Base-by-base conservation (phyloP, 2,797 vertebrate species). In the Gambusia yucatana region DNA sequence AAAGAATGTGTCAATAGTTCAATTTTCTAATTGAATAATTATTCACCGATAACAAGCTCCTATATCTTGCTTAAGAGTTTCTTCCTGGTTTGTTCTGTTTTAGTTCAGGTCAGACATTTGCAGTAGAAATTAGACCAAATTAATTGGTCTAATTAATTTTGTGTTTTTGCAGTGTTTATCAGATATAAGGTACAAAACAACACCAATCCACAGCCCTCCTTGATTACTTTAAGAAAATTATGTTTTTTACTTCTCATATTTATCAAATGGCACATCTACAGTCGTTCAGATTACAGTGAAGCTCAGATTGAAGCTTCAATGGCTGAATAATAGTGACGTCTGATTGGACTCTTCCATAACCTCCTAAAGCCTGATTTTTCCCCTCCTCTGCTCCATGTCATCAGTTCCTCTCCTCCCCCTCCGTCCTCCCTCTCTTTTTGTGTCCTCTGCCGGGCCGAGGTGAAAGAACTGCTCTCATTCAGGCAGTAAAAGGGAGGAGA, bases 401-500 rank as follows among this genome's bases (percentile, higher is more conserved):
- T 84, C 84, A 73, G 33, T 81, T 72, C 75, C 73, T 74, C 57
- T 44, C 85, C 84, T 79, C 82, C 87, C 82, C 78, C 83, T 59
- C 81, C 80, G 39, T 76, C 77, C 83, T 85, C 79, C 76, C 70
- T 79, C 67, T 89, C 57, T 80, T 77, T 77, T 28, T 83, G 67
- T 72, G 69, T 83, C 80, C 77, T 85, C 86, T n/a, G 71, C 20
- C 52, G 74, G 63, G 73, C 83, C 2, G 73, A 78, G 88, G 89
- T 85, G 83, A 92, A 92, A 91, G 88, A 82, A 52, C 52, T 44
- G 69, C 75, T 91, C 73, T 82, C 82, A 90, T 90, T 90, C 80
- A 82, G 82, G 63, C 47, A 43, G 81, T 20, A 46, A 78, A 67
- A 67, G 77, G 72, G 3, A 44, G 52, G 52, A 63, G 69, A 59